Conservation (phyloP, 2,113 vertebrate species). For the Microtus montanus region DNA sequence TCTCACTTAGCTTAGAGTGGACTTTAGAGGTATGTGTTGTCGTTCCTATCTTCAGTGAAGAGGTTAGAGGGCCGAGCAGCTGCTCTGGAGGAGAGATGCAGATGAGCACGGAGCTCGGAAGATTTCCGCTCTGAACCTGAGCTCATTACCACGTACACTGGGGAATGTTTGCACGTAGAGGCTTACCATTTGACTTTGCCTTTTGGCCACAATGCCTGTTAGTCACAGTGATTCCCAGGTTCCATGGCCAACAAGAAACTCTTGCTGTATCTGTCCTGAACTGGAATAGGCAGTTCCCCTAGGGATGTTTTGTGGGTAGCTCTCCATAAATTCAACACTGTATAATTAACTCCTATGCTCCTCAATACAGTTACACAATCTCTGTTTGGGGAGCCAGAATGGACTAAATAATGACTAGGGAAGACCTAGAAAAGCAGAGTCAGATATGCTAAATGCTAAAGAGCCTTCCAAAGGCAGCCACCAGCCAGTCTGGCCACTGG, state of each 20-base stretch:
- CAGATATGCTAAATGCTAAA: conserved; percentile 5
- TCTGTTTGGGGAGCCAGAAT: conserved; percentile 33
- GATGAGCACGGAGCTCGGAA: background rate
- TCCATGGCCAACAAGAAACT: conserved; percentile 58
- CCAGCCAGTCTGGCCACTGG: background rate
- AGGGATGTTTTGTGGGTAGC: conserved; percentile 63
- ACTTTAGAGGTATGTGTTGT: background rate
- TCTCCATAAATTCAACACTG: conserved; percentile 56
- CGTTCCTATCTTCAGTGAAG: conserved; percentile 19
- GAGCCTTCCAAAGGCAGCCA: background rate
- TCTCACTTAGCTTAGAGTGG: background rate
- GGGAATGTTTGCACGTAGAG: background rate
- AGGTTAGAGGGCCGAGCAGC: background rate
- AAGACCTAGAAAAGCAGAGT: background rate
- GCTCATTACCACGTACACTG: background rate
- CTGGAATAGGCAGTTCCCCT: conserved; percentile 54
- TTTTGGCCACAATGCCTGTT: conserved; percentile 54
- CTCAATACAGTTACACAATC: conserved; percentile 48
- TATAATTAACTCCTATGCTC: conserved; percentile 65
- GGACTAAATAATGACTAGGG: background rate
- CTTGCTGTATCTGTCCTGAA: conserved; percentile 39
- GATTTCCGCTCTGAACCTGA: conserved; percentile 14
- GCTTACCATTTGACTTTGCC: conserved; percentile 48
- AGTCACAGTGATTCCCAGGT: conserved; percentile 54
- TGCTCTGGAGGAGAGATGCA: background rate